Conservation (phyloP, 2,113 vertebrate species). For the Oryzias melastigma region DNA sequence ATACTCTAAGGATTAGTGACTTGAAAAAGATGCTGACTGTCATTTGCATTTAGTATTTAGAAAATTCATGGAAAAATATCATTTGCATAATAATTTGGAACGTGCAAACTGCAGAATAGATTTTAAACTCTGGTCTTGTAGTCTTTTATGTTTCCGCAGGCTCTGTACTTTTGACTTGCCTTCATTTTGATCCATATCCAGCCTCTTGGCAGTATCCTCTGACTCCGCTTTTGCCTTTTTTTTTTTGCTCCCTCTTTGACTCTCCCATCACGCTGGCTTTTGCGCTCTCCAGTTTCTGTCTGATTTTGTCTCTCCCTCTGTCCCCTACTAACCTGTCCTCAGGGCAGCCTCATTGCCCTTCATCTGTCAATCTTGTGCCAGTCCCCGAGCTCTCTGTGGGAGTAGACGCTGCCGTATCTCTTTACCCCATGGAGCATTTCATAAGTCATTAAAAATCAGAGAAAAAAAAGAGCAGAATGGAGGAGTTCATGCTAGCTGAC, state of each 20-base stretch:
- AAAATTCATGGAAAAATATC: no score
- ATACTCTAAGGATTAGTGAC: no score
- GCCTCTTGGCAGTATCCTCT: constrained; percentile 33
- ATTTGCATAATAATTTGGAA: no score
- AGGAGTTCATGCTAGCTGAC: constrained; percentile 36
- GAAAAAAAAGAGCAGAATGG: constrained; percentile 29
- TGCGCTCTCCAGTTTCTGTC: constrained; percentile 26
- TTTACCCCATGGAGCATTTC: constrained; percentile 17
- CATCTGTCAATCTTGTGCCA: constrained; percentile 47
- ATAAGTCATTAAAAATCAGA: constrained; percentile 34
- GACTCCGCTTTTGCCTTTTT: constrained; percentile 17
- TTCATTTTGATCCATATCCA: constrained; percentile 53
- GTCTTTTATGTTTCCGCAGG: constrained; percentile 33
- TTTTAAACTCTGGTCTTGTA: constrained; percentile 19
- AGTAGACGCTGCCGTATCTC: constrained; percentile 17
- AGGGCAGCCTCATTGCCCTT: constrained; percentile 42
- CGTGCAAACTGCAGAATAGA: constrained; percentile 3
- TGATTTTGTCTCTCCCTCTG: constrained; percentile 39
- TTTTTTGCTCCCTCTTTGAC: constrained; percentile 27
- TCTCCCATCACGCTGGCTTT: constrained; percentile 7
- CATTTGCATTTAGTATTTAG: no score
- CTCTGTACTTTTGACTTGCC: constrained; percentile 43
- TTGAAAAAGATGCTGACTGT: no score
- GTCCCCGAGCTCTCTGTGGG: constrained; percentile 10
- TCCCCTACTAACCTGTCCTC: constrained; percentile 45